Conservation (phyloP, 2,113 vertebrate species). For the Recurvirostra avosetta region DNA sequence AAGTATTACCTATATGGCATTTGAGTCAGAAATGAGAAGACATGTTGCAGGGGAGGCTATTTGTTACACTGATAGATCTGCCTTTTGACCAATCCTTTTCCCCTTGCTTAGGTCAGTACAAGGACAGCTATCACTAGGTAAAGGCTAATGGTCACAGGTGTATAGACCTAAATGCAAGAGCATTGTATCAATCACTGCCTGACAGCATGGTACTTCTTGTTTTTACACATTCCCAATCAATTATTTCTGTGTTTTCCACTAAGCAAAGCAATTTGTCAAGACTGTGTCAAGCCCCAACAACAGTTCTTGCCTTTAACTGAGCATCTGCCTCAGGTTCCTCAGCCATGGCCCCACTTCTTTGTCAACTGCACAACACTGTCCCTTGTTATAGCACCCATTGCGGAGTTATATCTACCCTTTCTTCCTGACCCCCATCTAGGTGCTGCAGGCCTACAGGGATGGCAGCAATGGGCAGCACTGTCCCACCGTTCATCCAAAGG, state of each 20-base stretch:
- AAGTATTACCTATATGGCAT: background rate
- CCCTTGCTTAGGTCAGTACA: background rate
- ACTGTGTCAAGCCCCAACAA: background rate
- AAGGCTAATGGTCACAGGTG: background rate
- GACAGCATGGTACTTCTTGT: background rate
- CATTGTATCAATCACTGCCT: background rate
- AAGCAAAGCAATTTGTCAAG: background rate
- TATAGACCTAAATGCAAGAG: background rate
- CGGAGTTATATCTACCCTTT: background rate
- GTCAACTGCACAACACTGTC: background rate
- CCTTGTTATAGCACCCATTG: background rate
- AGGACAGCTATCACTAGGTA: background rate
- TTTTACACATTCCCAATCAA: background rate
- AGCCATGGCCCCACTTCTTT: background rate
- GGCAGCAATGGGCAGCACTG: background rate
- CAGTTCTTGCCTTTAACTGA: background rate
- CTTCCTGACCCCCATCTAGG: no score
- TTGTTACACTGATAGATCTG: background rate
- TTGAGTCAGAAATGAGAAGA: background rate
- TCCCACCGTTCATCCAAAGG: background rate
- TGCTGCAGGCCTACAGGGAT: background rate
- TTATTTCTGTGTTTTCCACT: background rate
- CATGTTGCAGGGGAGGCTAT: fast-evolving
- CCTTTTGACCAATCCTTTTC: background rate
- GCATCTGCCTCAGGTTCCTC: background rate